Evolutionary conservation across 2,888 invertebrate species (phyloP), one percentile per base, ranked within the genome.

Genomic region (Beris chalybata): DNA sequence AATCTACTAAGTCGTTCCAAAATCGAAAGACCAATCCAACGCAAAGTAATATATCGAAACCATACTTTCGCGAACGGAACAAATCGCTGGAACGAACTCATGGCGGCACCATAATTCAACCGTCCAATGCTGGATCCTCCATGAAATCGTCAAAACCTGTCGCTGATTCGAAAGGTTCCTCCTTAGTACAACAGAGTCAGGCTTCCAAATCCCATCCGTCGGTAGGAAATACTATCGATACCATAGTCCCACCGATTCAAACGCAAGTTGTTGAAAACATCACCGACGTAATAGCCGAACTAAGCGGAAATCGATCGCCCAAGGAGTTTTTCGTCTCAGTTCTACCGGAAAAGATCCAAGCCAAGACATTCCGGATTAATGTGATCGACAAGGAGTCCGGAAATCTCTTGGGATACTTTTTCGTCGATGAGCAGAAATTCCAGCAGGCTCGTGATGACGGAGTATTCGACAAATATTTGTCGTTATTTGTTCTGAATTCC

Each of bases 271-370:
- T 50, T 22, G 43, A 52, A 3, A 29, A 29, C 22, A 64, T 64
- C 22, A n/a, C 30, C 5, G 31, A 64, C 9, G 30, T 64, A 6
- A 64, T 64, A 22, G 44, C 22, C 7, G 22, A 54, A 15, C 30
- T 64, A 4, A 55, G 31, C 11, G 55, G 47, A 11, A 64, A 13
- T 29, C 38, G 54, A 13, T 54, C 54, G 12, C 30, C 64, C n/a
- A 64, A 64, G 31, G 55, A 64, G 29, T 55, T 53, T 55, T 64
- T 64, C 38, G 54, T 64, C 29, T 54, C 64, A 5, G 53, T 64
- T 31, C 47, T 54, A 5, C 64, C 64, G 11, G 64, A 64, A 31
- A 64, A 64, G 30, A 13, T 54, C 13, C 31, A 64, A 30, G 29
- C 11, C 38, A 54, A 64, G 13, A 5, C 29, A 11, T 55, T 53